phyloP scores from a whole-genome alignment of 2,113 vertebrate species.

The Sisor rabdophorus region DNA sequence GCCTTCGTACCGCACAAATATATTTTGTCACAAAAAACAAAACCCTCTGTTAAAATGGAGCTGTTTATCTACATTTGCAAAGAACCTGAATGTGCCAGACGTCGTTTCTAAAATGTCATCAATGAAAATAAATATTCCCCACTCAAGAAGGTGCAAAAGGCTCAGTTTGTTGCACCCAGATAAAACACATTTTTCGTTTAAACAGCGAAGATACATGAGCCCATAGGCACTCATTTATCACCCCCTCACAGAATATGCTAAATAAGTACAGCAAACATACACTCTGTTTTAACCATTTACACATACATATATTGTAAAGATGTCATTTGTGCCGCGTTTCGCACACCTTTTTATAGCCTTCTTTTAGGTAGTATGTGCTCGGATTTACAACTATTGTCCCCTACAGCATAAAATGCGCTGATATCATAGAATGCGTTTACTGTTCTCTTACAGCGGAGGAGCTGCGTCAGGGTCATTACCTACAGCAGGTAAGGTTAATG shows the following conservation, averaged over 20 bases:
- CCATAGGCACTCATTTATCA: not conserved
- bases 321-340: not conserved
- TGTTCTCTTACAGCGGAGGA: conserved; percentile 11
- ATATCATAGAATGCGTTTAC: conserved; percentile 32
- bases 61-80: not conserved
- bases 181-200: not conserved
- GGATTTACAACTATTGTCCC: conserved; percentile 28
- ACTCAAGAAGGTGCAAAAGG: not conserved
- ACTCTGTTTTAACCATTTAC: not conserved
- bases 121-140: not conserved
- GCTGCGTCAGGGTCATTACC: conserved; percentile 23
- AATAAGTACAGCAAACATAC: conserved; percentile 1
- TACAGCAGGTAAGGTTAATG: conserved; percentile 44
- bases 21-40: not conserved
- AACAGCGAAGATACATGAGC: conserved; percentile 6
- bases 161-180: not conserved
- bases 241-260: not conserved
- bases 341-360: conserved; percentile 8
- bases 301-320: conserved; percentile 2
- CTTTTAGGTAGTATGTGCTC: not conserved
- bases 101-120: not conserved
- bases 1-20: too few species aligned
- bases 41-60: not conserved
- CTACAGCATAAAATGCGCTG: conserved; percentile 5
- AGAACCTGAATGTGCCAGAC: not conserved